Conservation (phyloP, 2,113 vertebrate genomes). For the Lota lota region DNA sequence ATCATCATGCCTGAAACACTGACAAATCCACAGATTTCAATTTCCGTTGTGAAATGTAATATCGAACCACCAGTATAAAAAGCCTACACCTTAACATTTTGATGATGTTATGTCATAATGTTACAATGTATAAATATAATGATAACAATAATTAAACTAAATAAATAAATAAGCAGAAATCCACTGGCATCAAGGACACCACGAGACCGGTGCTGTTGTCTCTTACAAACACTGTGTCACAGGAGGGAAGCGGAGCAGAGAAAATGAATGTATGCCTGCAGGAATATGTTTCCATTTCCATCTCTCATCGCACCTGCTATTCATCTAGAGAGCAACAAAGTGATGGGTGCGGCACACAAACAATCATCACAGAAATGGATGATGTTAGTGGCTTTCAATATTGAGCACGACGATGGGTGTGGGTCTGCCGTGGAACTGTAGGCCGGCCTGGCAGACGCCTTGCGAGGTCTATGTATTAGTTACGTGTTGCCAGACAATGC, state of each 20-base stretch:
- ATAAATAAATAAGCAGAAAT: conserved; percentile 27
- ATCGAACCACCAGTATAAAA: no score
- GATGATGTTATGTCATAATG: no score
- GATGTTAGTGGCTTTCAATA: conserved; percentile 12
- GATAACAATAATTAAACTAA: no score
- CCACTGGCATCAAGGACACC: conserved; percentile 45
- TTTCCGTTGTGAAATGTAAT: no score
- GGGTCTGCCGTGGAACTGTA: no score
- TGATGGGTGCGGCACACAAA: conserved; percentile 17
- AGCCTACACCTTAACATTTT: no score
- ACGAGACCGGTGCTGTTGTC: conserved; percentile 31
- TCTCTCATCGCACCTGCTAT: conserved; percentile 21
- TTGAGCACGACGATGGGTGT: not conserved
- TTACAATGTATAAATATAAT: no score
- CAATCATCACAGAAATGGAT: conserved; percentile 15
- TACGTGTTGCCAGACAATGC: no score
- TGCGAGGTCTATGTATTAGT: no score
- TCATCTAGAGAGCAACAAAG: conserved; percentile 16
- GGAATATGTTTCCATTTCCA: conserved; percentile 26
- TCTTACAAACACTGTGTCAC: conserved; percentile 32
- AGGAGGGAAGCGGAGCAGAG: conserved; percentile 24
- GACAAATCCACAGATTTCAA: no score
- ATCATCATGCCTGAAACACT: no score
- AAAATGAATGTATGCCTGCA: conserved; percentile 51
- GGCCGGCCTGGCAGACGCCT: no score